Evolutionary conservation across 2,888 invertebrate species (phyloP), one percentile per base, ranked within the genome.

Genomic region (Lordiphosa fenestrarum): DNA sequence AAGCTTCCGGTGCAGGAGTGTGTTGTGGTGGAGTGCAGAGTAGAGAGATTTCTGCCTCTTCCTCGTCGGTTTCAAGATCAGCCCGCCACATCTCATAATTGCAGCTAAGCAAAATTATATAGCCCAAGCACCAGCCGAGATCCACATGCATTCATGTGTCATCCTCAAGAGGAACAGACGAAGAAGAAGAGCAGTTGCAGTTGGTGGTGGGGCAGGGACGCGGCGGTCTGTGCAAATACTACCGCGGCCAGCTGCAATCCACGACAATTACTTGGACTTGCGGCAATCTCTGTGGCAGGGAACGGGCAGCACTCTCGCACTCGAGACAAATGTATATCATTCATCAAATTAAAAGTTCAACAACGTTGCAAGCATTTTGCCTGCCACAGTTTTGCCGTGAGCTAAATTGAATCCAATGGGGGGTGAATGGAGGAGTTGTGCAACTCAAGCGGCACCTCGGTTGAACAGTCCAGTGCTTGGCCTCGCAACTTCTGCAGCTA

Each of bases 311-410:
- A 39, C 52, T 51, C 61, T 65, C 57, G 75, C 81, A 83, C 77
- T 78, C 73, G 77, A 78, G 77, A 78, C 84, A 78, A 84, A 82
- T 84, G 78, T 81, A 67, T 82, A 84, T 84, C 84, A 81, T 81
- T 81, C 78, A 78, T 84, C 83, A 81, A 81, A 81, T 81, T 84
- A 84, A 81, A 81, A 84, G 75, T 82, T 81, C 75, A 75, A 71
- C 71, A 73, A 62, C 66, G 63, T 50, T 73, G 62, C 66, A 66
- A 56, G 56, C 64, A 49, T 64, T 63, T 77, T 67, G 81, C 74
- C 73, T 73, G 73, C 69, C 66, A 53, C 40, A 55, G 64, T 39
- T 39, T 63, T 75, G 66, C 74, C 75, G 70, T 77, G 66, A 63
- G 75, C 64, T 66, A 72, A 61, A 61, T 62, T 66, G 38, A 41